A percentile compares a stretch with the other conserved stretches of the same genome.
phyloP scores from a whole-genome alignment of 2,888 invertebrate species.

The Drosophila rubida region DNA sequence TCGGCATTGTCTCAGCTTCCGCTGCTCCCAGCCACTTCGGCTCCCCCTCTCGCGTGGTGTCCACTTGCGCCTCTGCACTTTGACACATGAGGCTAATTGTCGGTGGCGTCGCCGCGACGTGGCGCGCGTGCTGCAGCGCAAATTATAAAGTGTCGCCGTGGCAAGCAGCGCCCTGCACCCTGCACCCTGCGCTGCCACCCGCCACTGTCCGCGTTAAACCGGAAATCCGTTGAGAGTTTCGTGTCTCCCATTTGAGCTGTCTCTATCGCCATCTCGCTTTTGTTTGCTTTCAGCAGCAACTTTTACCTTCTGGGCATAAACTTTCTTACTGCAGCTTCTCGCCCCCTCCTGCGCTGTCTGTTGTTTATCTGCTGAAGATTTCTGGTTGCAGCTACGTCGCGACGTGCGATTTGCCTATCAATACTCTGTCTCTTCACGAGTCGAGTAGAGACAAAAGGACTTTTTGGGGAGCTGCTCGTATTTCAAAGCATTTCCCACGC shows the following conservation, averaged over 20 bases:
- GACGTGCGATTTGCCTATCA: conserved; percentile 56
- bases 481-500: conserved; percentile 81
- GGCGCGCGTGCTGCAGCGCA: conserved; percentile 56
- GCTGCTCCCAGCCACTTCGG: conserved; percentile 6
- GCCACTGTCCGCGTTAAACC: conserved; percentile 58
- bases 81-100: conserved; percentile 78
- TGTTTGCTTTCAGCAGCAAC: conserved; percentile 54
- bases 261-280: conserved; percentile 22
- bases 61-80: conserved; percentile 60
- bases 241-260: neutral
- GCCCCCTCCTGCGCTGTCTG: neutral
- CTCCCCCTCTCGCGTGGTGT: neutral
- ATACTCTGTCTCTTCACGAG: conserved; percentile 1
- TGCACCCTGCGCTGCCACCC: neutral
- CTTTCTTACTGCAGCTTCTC: conserved; percentile 42
- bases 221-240: conserved; percentile 61
- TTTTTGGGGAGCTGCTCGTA: conserved; percentile 54
- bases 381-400: conserved; percentile 34
- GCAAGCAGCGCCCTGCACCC: conserved; percentile 14
- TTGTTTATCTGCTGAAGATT: conserved; percentile 42
- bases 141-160: conserved; percentile 70
- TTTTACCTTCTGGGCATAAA: conserved; percentile 57
- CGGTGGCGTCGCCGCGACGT: conserved; percentile 39
- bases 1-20: conserved; percentile 60
- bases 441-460: conserved; percentile 17